Evolutionary conservation across 2,888 invertebrate species (phyloP), one percentile per base, ranked within the genome.

Genomic region (Aphidius colemani): DNA sequence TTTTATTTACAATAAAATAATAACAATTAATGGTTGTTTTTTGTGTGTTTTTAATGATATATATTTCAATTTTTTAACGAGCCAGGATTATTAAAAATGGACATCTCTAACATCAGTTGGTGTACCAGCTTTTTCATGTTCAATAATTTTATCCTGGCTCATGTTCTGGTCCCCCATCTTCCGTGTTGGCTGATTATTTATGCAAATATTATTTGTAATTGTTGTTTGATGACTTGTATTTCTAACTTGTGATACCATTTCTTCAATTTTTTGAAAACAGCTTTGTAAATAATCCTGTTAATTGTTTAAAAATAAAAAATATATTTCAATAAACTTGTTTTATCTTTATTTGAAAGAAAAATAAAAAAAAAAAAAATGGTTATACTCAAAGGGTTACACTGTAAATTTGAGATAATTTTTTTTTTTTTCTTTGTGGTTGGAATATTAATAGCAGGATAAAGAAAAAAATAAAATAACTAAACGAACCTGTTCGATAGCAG

Each of bases 61-160:
- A 30, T 18, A 2, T 18, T 18, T 18, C 1, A 30, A 30, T 30
- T 30, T 30, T 44, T 53, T 30, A 18, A 43, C 68, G 70, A 70
- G 70, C 69, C 70, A 70, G 69, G 65, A 11, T 66, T 30, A 30
- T 84, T 85, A 91, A 85, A 92, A 93, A 83, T 91, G 89, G 71
- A 94, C 89, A 83, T 94, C 92, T 74, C 92, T 87, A 74, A 94
- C 90, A 83, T 95, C 94, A 74, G 93, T 94, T 74, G 94, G 93
- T 61, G 93, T 93, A 72, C 89, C 89, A 72, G 93, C 90, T 82
- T 89, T 90, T 83, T 88, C 89, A 83, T 89, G 89, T 70, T 88
- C 87, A 81, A 82, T 74, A 57, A 85, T 79, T 74, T 85, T 86
- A 68, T 83, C 83, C 71, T 79, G 77, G 68, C 81, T 81, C 68